Percentiles rank a stretch among this genome's conserved stretches.
Evolutionary conservation across 2,797 vertebrate genomes (phyloP).

Genomic region (Aphelocoma californica): DNA sequence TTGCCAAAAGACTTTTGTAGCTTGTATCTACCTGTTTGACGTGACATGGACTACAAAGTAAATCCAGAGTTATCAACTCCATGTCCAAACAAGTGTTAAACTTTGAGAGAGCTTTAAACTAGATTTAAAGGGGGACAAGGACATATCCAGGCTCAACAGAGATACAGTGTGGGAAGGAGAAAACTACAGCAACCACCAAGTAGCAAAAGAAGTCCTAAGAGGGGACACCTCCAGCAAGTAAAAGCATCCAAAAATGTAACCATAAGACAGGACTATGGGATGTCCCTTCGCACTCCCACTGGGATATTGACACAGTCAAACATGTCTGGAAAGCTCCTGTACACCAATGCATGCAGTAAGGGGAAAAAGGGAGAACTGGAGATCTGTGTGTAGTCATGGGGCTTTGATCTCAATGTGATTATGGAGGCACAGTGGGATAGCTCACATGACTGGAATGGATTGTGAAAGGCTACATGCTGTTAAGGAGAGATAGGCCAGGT

Average conservation of each 20-base stretch:
- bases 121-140: not conserved
- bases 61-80: not conserved
- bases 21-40: not conserved
- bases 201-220: not conserved
- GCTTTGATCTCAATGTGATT: not conserved
- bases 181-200: not conserved
- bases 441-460: not conserved
- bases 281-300: too few species aligned
- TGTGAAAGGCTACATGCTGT: not conserved
- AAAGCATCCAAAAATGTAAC: not conserved
- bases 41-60: not conserved
- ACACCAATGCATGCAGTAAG: not conserved
- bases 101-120: not conserved
- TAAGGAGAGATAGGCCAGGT: not conserved
- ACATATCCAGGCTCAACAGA: not conserved
- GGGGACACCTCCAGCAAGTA: not conserved
- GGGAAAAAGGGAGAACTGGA: not conserved
- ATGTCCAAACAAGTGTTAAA: not conserved
- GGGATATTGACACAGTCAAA: not conserved
- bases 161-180: not conserved
- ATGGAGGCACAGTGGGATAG: not conserved
- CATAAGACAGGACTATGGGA: not conserved
- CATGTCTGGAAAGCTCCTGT: not conserved
- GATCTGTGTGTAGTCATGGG: too few species aligned
- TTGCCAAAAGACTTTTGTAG: not conserved